phyloP scores from a whole-genome alignment of 2,888 invertebrate species.

The Sphinx pinastri region DNA sequence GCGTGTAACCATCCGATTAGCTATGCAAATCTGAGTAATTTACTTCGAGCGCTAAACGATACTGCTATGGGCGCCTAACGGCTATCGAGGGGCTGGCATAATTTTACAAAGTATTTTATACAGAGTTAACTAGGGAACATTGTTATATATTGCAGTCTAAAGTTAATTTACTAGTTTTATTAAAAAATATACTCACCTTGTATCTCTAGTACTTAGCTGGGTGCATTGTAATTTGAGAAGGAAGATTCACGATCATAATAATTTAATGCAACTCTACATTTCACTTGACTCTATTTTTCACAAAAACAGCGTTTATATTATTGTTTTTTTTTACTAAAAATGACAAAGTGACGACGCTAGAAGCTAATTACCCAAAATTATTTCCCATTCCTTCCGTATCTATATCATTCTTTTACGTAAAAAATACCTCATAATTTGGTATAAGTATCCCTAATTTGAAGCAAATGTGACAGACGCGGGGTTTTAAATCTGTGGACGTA shows the following conservation, averaged over 20 bases:
- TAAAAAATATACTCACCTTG: background rate
- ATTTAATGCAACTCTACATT: background rate
- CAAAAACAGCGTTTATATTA: too few species aligned
- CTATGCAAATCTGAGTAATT: slow-evolving; percentile 66
- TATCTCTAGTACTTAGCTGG: background rate
- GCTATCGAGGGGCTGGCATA: slow-evolving; percentile 17
- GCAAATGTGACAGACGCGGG: slow-evolving; percentile 45
- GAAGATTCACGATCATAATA: background rate
- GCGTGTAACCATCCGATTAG: slow-evolving; percentile 66
- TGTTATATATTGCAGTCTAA: background rate
- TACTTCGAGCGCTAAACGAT: slow-evolving; percentile 59
- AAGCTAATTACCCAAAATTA: slow-evolving; percentile 52
- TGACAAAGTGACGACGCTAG: background rate
- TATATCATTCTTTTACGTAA: slow-evolving; percentile 24
- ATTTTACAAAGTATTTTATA: slow-evolving; percentile 22
- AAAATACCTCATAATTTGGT: slow-evolving; percentile 60
- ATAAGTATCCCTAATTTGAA: slow-evolving; percentile 66
- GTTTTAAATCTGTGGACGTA: slow-evolving; percentile 51
- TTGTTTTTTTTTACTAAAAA: slow-evolving; percentile 17
- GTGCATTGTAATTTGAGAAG: background rate
- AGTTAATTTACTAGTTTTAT: background rate
- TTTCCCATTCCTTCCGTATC: slow-evolving; percentile 42
- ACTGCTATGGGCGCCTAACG: slow-evolving; percentile 27
- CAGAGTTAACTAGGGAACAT: slow-evolving; percentile 18
- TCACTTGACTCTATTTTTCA: slow-evolving; percentile 25